phyloP scores from a whole-genome alignment of 2,888 invertebrate genomes.

The Agapostemon virescens region DNA sequence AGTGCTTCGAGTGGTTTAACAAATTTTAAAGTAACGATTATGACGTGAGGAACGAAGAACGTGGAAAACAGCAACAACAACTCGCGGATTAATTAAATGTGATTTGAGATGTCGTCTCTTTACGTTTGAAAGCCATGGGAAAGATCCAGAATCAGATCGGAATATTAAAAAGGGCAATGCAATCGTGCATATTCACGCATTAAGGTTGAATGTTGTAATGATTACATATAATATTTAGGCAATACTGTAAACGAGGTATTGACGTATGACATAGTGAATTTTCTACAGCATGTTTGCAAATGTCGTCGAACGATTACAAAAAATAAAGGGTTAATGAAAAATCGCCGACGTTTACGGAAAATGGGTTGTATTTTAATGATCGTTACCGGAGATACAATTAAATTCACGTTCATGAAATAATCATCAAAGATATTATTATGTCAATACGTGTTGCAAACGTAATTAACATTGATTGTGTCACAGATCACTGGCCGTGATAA shows the following conservation, averaged over 20 bases:
- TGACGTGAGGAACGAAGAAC: too few relatives aligned
- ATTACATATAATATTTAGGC: background rate
- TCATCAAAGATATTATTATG: background rate
- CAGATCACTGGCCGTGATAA: background rate
- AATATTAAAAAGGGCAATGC: too few relatives aligned
- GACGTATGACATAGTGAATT: background rate
- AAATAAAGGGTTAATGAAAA: background rate
- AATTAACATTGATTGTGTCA: conserved; percentile 6
- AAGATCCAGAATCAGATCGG: too few relatives aligned
- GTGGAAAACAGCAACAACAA: too few relatives aligned
- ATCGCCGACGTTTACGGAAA: too few relatives aligned
- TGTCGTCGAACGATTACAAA: background rate
- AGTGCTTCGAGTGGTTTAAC: too few relatives aligned
- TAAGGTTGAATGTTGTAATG: too few relatives aligned
- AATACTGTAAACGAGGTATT: background rate
- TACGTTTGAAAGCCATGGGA: too few relatives aligned
- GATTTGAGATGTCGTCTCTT: too few relatives aligned
- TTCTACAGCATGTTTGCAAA: background rate
- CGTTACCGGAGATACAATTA: background rate
- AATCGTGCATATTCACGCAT: too few relatives aligned
- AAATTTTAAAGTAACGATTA: too few relatives aligned
- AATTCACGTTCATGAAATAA: background rate
- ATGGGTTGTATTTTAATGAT: background rate
- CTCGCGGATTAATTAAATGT: too few relatives aligned
- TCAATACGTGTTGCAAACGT: background rate